Conservation (phyloP, 2,797 vertebrate genomes). For the Crax fasciolata region DNA sequence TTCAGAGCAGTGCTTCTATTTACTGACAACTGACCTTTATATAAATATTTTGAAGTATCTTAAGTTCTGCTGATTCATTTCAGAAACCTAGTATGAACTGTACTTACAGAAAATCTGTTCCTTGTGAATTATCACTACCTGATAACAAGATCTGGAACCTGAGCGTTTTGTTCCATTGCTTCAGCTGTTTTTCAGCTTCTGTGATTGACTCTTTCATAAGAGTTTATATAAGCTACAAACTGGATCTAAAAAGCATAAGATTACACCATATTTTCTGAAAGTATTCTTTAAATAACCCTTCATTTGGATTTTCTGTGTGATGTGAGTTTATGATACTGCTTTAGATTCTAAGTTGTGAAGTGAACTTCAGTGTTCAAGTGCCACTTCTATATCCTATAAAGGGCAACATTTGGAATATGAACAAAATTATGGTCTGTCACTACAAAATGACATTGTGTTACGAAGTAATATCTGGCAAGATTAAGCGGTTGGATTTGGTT, state of each 20-base stretch:
- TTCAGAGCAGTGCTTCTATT: not conserved
- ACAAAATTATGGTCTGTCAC: conserved; percentile 74
- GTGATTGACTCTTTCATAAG: not conserved
- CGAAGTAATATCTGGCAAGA: conserved; percentile 69
- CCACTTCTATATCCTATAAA: conserved; percentile 57
- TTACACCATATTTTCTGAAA: not conserved
- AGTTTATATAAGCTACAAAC: conserved; percentile 13
- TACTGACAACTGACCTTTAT: not conserved
- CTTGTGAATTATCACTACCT: not conserved
- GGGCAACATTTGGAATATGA: conserved; percentile 65
- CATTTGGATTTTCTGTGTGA: not conserved
- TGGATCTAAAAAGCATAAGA: not conserved
- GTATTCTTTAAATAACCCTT: conserved; percentile 38
- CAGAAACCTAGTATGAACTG: not conserved
- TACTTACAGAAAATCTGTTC: not conserved
- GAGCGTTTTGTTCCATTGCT: not conserved
- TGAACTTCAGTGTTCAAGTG: conserved; percentile 12
- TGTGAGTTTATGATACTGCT: not conserved
- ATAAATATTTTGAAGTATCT: not conserved
- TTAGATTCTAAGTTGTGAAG: conserved; percentile 16
- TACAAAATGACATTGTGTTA: conserved; percentile 70
- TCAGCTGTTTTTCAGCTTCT: not conserved
- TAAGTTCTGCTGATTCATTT: not conserved
- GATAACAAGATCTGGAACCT: not conserved
- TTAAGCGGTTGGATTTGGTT: conserved; percentile 30